A percentile compares a stretch with the other conserved stretches of the same genome.
Evolutionary conservation across 2,113 vertebrate species (phyloP).

Genomic region (Phrynocephalus versicolor): DNA sequence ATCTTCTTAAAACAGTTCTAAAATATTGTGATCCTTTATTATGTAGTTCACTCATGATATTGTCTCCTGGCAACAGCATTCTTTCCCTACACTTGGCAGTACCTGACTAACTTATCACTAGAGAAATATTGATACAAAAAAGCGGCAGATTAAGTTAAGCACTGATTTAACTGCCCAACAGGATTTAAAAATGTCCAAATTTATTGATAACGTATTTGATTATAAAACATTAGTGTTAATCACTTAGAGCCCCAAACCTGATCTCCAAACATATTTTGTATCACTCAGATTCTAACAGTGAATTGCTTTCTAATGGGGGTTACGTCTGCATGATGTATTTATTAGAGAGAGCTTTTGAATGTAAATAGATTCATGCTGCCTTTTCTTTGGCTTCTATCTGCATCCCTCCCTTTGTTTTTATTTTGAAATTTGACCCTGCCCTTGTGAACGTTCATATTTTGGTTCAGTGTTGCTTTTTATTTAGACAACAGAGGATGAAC

Average conservation of each 20-base stretch:
- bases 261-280: not conserved
- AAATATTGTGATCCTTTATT: no score
- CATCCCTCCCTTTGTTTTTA: not conserved
- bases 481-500: not conserved
- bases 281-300: not conserved
- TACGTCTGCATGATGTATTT: not conserved
- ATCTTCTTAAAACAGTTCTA: no score
- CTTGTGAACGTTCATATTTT: not conserved
- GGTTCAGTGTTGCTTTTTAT: rapidly evolving
- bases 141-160: no score
- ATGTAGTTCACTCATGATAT: no score
- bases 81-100: no score
- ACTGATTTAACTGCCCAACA: no score
- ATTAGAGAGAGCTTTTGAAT: not conserved
- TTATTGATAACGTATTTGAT: no score
- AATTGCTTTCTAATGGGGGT: not conserved
- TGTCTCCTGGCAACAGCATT: no score
- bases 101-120: no score
- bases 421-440: not conserved
- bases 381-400: not conserved
- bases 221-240: no score
- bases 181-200: no score
- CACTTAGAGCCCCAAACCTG: not conserved
- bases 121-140: no score
- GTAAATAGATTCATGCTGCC: not conserved